A percentile compares a stretch with the other conserved stretches of the same genome.
These are phyloP conservation scores for Microtus pennsylvanicus DNA, from an alignment of 2,113 vertebrate species.

Conservation along the genomic window DNA sequence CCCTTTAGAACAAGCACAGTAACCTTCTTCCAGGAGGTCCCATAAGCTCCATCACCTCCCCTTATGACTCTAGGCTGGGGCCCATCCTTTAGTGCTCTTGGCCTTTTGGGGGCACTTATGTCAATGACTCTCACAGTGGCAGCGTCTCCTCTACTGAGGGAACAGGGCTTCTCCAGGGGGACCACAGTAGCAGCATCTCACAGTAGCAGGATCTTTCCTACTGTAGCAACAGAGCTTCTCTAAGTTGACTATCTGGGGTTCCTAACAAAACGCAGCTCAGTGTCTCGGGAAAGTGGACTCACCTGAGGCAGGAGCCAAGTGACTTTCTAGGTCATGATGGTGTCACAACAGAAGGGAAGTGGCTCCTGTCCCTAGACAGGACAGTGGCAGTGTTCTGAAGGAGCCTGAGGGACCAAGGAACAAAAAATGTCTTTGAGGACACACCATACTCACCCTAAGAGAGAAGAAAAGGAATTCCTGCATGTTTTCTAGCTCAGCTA, in stretches of 20 bases:
- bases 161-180: neutral
- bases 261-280: neutral
- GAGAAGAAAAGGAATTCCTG: neutral
- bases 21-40: too few relatives aligned
- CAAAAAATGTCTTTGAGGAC: neutral
- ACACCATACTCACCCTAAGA: neutral
- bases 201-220: neutral
- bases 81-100: neutral
- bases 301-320: neutral
- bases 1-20: too few relatives aligned
- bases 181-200: neutral
- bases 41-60: neutral
- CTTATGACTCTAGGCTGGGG: too few relatives aligned
- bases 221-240: too few relatives aligned
- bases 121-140: too few relatives aligned
- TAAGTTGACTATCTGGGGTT: neutral
- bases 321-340: neutral
- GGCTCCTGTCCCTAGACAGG: too few relatives aligned
- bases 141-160: neutral
- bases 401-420: accelerated
- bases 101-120: neutral
- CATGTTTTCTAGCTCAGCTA: neutral
- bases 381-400: neutral
- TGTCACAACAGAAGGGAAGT: neutral
- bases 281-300: neutral